phyloP scores from a whole-genome alignment of 2,888 invertebrate species.

The Troides aeacus region DNA sequence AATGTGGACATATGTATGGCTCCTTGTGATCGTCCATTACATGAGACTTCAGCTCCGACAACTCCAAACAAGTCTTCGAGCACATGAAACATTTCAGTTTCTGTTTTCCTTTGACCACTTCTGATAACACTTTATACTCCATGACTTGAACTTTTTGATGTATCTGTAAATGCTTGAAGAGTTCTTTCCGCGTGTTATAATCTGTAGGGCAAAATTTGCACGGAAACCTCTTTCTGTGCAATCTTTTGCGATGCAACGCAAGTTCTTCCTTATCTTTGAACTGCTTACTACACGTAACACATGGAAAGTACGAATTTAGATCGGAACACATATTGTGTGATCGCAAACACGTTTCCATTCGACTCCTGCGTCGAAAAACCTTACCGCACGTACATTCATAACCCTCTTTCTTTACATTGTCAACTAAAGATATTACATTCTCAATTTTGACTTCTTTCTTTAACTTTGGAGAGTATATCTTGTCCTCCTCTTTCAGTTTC shows the following conservation, averaged over 20 bases:
- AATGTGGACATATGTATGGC: slow-evolving; percentile 62
- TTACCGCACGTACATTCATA: slow-evolving; percentile 69
- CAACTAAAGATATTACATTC: slow-evolving; percentile 15
- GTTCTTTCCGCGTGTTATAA: slow-evolving; percentile 64
- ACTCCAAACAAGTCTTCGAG: slow-evolving; percentile 53
- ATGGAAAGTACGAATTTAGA: slow-evolving; percentile 44
- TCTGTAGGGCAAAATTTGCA: slow-evolving; percentile 76
- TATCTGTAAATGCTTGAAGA: slow-evolving; percentile 67
- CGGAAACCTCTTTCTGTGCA: slow-evolving; percentile 64
- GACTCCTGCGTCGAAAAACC: slow-evolving; percentile 57
- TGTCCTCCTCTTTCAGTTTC: slow-evolving; percentile 36
- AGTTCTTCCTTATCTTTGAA: slow-evolving; percentile 63
- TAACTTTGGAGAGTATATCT: slow-evolving; percentile 24
- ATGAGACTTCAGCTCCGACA: slow-evolving; percentile 65
- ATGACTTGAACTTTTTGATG: slow-evolving; percentile 73
- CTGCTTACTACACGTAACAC: slow-evolving; percentile 58
- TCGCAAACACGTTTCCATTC: slow-evolving; percentile 67
- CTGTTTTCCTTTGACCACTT: slow-evolving; percentile 65
- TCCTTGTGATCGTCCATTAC: slow-evolving; percentile 68
- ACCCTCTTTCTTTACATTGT: slow-evolving; percentile 47
- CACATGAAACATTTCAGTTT: slow-evolving; percentile 69
- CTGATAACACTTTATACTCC: slow-evolving; percentile 71
- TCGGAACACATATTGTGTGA: slow-evolving; percentile 57
- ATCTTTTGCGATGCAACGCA: slow-evolving; percentile 55
- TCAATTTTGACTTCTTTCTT: slow-evolving; percentile 26